Evolutionary conservation across 23 tunicate species (phyloP), one percentile per base, ranked within the genome.

Genomic region (Ciona savignyi): DNA sequence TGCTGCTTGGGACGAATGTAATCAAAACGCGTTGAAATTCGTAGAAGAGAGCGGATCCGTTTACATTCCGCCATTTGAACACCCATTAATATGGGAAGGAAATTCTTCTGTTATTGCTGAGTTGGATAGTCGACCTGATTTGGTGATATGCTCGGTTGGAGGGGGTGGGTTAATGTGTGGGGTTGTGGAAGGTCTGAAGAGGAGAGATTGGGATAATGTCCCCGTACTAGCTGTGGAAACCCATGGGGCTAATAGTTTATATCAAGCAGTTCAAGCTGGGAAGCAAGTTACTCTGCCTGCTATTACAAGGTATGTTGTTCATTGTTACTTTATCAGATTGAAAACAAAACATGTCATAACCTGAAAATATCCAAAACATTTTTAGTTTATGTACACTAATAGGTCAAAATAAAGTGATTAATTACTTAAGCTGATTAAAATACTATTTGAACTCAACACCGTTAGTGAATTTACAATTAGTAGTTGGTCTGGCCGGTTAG

Each of bases 101-200:
- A 68, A 93, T 71, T 30, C 98, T 3, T 74, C 77, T 23, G 33
- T 93, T 19, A 78, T 93, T 48, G 77, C 81, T 32, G 98, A 93
- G 77, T 68, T 86, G 19, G 77, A 66, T n/a, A 66, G 77, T 22
- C 81, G 77, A 56, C 98, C 98, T 23, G 98, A 86, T 65, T 51
- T 86, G 68, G 64, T 93, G 3, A 78, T 93, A 15, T 86, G 93
- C 72, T 81, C 93, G 11, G 89, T 85, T 67, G 98, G 98, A 25
- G 98, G 98, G 19, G 98, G 98, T 26, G 98, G 98, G 3, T 76
- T 93, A 29, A 56, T 93, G 29, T 81, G 85, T 74, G 98, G 98
- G 33, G 56, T 93, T 23, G 85, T 93, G 1, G 71, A 78, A 51
- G 98, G 98, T 2, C 69, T 93, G 63, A 29, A 77, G 51, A 34